phyloP scores from a whole-genome alignment of 1,140 invertebrate genomes.

The Ganaspis sp. region DNA sequence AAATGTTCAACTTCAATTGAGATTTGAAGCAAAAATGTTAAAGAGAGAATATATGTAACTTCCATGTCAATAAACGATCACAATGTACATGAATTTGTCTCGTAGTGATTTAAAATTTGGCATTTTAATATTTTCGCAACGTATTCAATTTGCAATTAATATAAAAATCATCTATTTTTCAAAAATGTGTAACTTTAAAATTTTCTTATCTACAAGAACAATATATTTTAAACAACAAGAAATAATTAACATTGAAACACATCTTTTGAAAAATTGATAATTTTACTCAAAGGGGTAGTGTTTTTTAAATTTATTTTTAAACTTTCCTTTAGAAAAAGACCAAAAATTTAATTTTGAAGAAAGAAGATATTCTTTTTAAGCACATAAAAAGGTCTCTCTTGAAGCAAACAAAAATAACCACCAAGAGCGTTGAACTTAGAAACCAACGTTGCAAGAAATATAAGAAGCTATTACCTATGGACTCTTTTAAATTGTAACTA shows the following conservation, averaged over 20 bases:
- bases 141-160: no score
- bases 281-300: neutral
- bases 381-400: neutral
- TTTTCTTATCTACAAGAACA: neutral
- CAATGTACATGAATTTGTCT: neutral
- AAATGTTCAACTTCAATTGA: neutral
- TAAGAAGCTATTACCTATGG: neutral
- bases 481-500: conserved; percentile 9
- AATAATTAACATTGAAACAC: neutral
- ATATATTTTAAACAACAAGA: neutral
- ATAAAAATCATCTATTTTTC: neutral
- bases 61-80: neutral
- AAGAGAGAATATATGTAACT: neutral
- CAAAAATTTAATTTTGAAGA: neutral
- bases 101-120: no score
- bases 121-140: no score
- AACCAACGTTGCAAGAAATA: conserved; percentile 1
- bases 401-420: neutral
- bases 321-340: neutral
- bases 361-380: neutral
- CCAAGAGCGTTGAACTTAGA: neutral
- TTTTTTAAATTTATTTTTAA: neutral
- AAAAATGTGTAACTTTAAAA: neutral
- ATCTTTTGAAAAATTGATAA: neutral
- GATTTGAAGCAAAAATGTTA: neutral